These are phyloP conservation scores for Sinosuthora webbiana DNA, from an alignment of 2,113 vertebrate genomes.

Conservation along the genomic window DNA sequence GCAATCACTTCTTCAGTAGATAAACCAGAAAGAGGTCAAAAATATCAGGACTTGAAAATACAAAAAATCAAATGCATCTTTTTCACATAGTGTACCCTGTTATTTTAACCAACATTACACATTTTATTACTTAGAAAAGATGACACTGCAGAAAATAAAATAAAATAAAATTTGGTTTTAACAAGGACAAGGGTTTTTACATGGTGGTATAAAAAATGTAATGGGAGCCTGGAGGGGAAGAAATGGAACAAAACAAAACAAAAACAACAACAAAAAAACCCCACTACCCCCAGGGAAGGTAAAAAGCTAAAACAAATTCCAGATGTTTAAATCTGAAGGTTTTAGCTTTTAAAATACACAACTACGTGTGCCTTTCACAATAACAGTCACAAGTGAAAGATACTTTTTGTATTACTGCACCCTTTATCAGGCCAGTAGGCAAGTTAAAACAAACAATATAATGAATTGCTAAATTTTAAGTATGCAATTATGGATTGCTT, in stretches of 20 bases:
- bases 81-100: neutral
- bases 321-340: constrained; percentile 25
- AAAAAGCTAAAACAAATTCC: constrained; percentile 47
- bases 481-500: constrained; percentile 2
- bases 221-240: neutral
- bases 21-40: neutral
- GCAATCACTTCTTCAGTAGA: neutral
- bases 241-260: neutral
- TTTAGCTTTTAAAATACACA: constrained; percentile 35
- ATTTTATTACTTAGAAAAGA: constrained; percentile 44
- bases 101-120: constrained; percentile 52
- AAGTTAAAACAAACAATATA: neutral
- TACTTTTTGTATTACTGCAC: neutral
- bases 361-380: neutral
- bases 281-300: neutral
- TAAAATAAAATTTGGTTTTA: constrained; percentile 42
- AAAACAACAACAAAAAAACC: neutral
- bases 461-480: neutral
- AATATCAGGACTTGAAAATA: neutral
- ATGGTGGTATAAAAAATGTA: constrained; percentile 27
- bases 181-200: constrained; percentile 11
- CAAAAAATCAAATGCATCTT: neutral
- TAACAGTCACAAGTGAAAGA: neutral
- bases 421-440: constrained; percentile 25
- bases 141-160: constrained; percentile 37